phyloP scores from a whole-genome alignment of 1,140 invertebrate genomes.

The Centruroides sculpturatus region DNA sequence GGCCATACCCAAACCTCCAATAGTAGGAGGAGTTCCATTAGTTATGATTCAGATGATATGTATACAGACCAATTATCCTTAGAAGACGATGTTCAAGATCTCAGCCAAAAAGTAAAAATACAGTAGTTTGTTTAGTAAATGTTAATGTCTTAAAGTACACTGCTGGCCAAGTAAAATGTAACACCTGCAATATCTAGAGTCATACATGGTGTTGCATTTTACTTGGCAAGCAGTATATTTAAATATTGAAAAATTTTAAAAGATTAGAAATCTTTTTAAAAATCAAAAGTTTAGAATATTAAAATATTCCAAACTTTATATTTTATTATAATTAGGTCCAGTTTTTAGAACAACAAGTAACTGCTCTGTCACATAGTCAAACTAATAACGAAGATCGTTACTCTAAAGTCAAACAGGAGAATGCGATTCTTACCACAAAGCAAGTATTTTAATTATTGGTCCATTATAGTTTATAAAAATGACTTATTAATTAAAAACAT shows the following conservation, averaged over 20 bases:
- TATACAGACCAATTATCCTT: conserved; percentile 69
- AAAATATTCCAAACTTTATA: neutral
- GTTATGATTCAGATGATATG: conserved; percentile 74
- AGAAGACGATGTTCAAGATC: conserved; percentile 77
- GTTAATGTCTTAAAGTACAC: no score
- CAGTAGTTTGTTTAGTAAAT: no score
- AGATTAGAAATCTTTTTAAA: no score
- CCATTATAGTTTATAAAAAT: no score
- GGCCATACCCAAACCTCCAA: no score
- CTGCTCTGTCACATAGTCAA: conserved; percentile 66
- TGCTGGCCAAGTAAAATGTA: no score
- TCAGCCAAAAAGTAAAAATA: conserved; percentile 64
- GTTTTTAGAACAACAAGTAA: conserved; percentile 77
- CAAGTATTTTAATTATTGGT: conserved; percentile 16
- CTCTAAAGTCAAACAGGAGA: conserved; percentile 71
- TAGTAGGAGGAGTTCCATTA: conserved; percentile 69
- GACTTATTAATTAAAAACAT: no score
- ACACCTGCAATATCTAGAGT: no score
- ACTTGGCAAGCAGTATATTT: no score
- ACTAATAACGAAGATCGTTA: conserved; percentile 70
- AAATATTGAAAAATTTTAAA: no score
- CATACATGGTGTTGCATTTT: no score
- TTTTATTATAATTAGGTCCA: conserved; percentile 48
- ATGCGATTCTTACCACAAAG: conserved; percentile 67
- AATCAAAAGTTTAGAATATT: no score